These are phyloP conservation scores for Streblospio benedicti DNA, from an alignment of 1,140 invertebrate species.

Conservation along the genomic window DNA sequence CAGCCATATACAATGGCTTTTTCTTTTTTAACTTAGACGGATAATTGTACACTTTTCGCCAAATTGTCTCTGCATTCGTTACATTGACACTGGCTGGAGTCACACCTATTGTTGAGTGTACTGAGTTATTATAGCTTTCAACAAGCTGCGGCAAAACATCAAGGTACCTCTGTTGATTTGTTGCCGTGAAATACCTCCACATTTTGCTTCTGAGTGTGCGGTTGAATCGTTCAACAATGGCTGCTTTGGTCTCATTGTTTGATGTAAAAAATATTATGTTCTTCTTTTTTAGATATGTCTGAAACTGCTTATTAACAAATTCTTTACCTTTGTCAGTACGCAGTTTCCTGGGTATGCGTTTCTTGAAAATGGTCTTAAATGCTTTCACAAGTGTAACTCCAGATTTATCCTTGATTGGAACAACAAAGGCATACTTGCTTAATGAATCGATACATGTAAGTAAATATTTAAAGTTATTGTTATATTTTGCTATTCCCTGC, in stretches of 20 bases:
- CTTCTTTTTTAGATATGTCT: constrained; percentile 9
- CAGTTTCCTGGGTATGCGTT: not conserved
- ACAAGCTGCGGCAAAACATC: constrained; percentile 38
- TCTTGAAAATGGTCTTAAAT: constrained; percentile 24
- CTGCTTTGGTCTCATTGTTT: constrained; percentile 45
- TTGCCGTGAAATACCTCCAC: constrained; percentile 44
- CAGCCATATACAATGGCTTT: constrained; percentile 28
- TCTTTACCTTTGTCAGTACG: constrained; percentile 14
- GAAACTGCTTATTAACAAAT: constrained; percentile 16
- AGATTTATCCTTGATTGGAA: constrained; percentile 48
- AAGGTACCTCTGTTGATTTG: constrained; percentile 43
- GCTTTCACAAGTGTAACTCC: constrained; percentile 23
- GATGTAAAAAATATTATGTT: constrained; percentile 9
- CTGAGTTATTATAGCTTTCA: constrained; percentile 43
- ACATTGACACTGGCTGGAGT: constrained; percentile 36
- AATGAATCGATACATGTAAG: constrained; percentile 48
- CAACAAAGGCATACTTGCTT: constrained; percentile 47
- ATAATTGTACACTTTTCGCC: not conserved
- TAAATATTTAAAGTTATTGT: constrained; percentile 46
- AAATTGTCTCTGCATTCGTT: not conserved
- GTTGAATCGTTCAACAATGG: constrained; percentile 48
- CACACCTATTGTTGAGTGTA: constrained; percentile 43
- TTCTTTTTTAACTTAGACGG: constrained; percentile 33
- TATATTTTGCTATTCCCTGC: constrained; percentile 29
- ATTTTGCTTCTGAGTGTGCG: constrained; percentile 47